These are phyloP conservation scores for Sus scrofa DNA, from an alignment of 2,113 vertebrate genomes.

Conservation along the genomic window DNA sequence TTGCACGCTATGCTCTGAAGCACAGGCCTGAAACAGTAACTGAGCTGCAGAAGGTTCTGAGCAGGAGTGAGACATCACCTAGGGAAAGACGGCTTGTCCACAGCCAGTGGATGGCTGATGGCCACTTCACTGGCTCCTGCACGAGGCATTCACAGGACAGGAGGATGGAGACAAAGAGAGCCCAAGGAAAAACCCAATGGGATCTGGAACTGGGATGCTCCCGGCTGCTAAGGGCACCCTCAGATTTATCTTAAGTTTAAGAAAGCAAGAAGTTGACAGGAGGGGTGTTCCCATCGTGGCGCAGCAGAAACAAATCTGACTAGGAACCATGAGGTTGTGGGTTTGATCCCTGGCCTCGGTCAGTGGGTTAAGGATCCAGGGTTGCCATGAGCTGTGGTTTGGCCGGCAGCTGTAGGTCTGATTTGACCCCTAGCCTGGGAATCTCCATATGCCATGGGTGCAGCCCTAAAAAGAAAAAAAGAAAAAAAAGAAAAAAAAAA, in stretches of 20 bases:
- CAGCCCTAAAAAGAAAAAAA: too few relatives aligned
- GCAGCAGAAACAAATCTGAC: too few relatives aligned
- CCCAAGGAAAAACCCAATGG: not conserved
- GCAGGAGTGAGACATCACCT: not conserved
- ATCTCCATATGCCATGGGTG: too few relatives aligned
- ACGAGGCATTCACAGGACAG: not conserved
- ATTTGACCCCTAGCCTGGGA: too few relatives aligned
- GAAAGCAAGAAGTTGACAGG: not conserved
- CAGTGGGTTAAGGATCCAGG: too few relatives aligned
- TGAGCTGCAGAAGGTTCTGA: not conserved
- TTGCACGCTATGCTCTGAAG: not conserved
- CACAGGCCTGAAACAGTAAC: not conserved
- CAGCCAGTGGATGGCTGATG: not conserved
- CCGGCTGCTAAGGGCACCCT: not conserved
- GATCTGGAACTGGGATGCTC: not conserved
- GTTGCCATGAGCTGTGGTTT: too few relatives aligned
- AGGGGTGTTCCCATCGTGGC: not conserved
- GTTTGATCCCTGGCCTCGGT: too few relatives aligned
- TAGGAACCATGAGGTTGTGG: too few relatives aligned
- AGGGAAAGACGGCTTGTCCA: not conserved
- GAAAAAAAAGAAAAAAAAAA: too few relatives aligned
- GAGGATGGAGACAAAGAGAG: not conserved
- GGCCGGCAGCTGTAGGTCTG: too few relatives aligned
- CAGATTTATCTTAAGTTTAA: slow-evolving; percentile 39
- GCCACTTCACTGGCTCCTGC: not conserved